Evolutionary conservation across 2,797 vertebrate species (phyloP).

Genomic region (Oryzias dopingdopingensis): DNA sequence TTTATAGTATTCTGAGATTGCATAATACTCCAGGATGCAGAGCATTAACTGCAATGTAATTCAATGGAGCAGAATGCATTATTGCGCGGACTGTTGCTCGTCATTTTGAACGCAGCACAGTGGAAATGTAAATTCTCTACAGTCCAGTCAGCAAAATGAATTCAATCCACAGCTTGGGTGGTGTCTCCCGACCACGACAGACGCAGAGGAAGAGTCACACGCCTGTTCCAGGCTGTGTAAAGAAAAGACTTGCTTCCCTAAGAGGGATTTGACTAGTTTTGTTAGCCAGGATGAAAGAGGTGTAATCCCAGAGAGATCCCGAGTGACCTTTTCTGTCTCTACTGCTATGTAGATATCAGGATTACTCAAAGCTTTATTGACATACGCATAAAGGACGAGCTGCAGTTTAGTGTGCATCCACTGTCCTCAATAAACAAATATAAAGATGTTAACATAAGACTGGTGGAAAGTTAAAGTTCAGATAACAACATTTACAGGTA

Average conservation of each 20-base stretch:
- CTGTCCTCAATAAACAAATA: not conserved
- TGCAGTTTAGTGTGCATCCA: not conserved
- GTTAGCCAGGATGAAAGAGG: conserved; percentile 44
- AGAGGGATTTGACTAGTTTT: conserved; percentile 55
- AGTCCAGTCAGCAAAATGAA: not conserved
- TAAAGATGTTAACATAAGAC: not conserved
- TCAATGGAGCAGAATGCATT: conserved; percentile 19
- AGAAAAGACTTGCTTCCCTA: conserved; percentile 27
- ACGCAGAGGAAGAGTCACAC: conserved; percentile 4
- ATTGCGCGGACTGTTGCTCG: conserved; percentile 8
- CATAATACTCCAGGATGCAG: conserved; percentile 31
- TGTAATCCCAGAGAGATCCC: conserved; percentile 37
- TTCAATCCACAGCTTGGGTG: not conserved
- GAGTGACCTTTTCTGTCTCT: conserved; percentile 16
- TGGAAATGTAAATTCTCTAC: not conserved
- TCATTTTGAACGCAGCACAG: not conserved
- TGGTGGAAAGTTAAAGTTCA: not conserved
- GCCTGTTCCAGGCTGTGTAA: conserved; percentile 5
- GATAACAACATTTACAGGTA: not conserved
- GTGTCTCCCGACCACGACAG: not conserved
- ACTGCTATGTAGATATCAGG: not conserved
- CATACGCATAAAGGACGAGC: not conserved
- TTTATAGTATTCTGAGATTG: conserved; percentile 8
- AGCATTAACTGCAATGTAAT: conserved; percentile 40
- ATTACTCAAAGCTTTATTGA: conserved; percentile 19